These are phyloP conservation scores for Drosophila fulvimacula DNA, from an alignment of 2,888 invertebrate genomes.

Conservation along the genomic window DNA sequence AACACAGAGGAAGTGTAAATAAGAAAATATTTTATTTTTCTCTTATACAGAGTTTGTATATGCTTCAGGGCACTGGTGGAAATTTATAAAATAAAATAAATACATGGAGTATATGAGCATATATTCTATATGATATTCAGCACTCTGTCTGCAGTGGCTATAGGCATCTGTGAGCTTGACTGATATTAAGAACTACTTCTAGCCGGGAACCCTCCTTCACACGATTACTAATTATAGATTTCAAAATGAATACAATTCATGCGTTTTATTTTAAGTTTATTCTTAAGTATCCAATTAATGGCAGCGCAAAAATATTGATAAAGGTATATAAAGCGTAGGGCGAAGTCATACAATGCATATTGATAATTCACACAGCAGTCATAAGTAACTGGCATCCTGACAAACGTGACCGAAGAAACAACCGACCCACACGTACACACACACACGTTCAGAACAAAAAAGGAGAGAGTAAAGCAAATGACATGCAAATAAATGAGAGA, in stretches of 20 bases:
- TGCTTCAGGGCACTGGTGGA: conserved; percentile 13
- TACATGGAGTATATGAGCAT: neutral
- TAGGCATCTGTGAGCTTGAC: neutral
- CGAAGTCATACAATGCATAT: conserved; percentile 69
- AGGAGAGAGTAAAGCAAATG: conserved; percentile 59
- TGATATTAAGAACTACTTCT: neutral
- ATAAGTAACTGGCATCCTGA: conserved; percentile 75
- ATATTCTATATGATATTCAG: neutral
- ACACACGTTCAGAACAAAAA: neutral
- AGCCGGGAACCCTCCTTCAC: too few relatives aligned
- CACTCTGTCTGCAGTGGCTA: neutral
- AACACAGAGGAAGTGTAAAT: conserved; percentile 14
- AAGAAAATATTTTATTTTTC: conserved; percentile 2
- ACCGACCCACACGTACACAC: conserved; percentile 28
- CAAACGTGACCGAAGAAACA: conserved; percentile 70
- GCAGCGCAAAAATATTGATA: conserved; percentile 8
- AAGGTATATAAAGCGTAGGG: conserved; percentile 36
- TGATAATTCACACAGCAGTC: conserved; percentile 78
- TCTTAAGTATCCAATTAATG: conserved; percentile 4
- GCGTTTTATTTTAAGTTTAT: neutral
- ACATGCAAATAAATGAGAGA: conserved; percentile 79
- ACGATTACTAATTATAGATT: too few relatives aligned
- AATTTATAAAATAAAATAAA: neutral
- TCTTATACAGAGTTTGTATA: conserved; percentile 14
- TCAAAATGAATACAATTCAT: too few relatives aligned